Percentiles rank a stretch among this genome's conserved stretches.
These are phyloP conservation scores for Gymnopithys bicolor DNA, from an alignment of 2,797 vertebrate species.

Conservation along the genomic window DNA sequence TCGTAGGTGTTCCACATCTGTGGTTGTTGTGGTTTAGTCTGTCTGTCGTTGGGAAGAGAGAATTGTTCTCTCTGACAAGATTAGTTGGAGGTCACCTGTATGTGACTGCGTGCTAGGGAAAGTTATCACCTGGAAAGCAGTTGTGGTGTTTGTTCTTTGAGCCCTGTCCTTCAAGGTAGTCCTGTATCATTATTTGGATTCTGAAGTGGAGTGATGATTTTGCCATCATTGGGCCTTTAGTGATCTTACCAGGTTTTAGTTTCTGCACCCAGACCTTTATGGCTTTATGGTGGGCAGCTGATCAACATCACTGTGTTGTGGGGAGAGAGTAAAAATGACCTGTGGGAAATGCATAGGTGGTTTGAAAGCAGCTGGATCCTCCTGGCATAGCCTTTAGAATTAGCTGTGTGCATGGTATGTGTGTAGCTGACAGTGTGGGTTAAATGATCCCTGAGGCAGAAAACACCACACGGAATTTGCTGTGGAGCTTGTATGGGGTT, in stretches of 20 bases:
- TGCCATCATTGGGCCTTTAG: not conserved
- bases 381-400: not conserved
- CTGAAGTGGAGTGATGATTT: not conserved
- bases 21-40: not conserved
- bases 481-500: not conserved
- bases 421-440: not conserved
- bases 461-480: not conserved
- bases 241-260: not conserved
- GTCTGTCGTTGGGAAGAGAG: not conserved
- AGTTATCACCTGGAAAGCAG: not conserved
- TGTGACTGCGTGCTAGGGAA: not conserved
- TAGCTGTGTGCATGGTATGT: not conserved
- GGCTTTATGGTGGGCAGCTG: not conserved
- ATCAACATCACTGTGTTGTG: not conserved
- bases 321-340: not conserved
- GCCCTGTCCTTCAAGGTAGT: not conserved
- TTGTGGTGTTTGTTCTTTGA: not conserved
- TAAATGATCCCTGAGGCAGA: not conserved
- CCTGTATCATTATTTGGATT: not conserved
- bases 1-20: not conserved
- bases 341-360: not conserved
- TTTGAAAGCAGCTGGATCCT: not conserved
- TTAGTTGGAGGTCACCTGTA: not conserved
- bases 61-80: not conserved
- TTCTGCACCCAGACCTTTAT: not conserved